These are phyloP conservation scores for Falco punctatus DNA, from an alignment of 2,113 vertebrate species.

Conservation along the genomic window DNA sequence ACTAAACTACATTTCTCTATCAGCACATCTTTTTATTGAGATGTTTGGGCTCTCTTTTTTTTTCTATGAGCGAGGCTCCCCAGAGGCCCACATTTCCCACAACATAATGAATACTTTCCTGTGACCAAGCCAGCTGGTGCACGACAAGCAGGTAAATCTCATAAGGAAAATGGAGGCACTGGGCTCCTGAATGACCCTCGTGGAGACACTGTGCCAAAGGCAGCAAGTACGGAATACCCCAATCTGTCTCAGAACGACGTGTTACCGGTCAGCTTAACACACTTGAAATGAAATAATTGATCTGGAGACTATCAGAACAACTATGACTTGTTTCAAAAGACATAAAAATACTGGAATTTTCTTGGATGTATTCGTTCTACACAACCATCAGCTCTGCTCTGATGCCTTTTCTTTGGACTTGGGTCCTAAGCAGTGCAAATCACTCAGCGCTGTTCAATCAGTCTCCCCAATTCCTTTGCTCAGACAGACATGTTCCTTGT, in stretches of 20 bases:
- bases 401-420: not conserved
- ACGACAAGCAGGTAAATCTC: not conserved
- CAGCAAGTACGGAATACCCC: not conserved
- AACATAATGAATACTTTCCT: not conserved
- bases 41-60: not conserved
- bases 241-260: not conserved
- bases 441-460: not conserved
- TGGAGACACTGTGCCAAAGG: not conserved
- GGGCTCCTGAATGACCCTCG: not conserved
- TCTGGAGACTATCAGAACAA: not conserved
- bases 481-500: rapidly evolving
- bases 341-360: not conserved
- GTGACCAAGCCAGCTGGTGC: not conserved
- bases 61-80: not conserved
- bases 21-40: not conserved
- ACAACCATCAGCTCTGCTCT: not conserved
- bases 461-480: not conserved
- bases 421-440: not conserved
- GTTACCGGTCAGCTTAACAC: not conserved
- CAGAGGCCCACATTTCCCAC: not conserved
- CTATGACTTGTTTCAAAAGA: not conserved
- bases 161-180: rapidly evolving
- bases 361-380: not conserved
- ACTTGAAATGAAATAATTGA: not conserved
- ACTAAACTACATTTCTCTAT: not conserved